These are phyloP conservation scores for Ischnura elegans DNA, from an alignment of 2,888 invertebrate species.

Conservation along the genomic window DNA sequence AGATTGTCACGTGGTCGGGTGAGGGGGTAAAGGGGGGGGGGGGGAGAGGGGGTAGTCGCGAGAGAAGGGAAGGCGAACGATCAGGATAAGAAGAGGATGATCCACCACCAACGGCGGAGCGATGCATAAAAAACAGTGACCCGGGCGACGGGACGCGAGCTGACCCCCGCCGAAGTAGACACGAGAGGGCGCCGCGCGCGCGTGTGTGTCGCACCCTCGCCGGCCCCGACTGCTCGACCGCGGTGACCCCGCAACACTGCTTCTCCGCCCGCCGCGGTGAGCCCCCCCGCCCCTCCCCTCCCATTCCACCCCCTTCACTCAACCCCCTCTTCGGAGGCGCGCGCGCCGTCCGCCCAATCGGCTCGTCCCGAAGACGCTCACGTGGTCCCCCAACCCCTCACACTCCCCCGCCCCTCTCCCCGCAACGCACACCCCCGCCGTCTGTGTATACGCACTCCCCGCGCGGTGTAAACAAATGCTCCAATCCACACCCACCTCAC, in stretches of 20 bases:
- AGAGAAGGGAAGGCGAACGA: background rate
- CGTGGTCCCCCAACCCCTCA: slow-evolving; percentile 2
- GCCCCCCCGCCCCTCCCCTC: background rate
- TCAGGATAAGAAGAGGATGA: background rate
- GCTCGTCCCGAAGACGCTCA: background rate
- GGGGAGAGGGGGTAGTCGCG: background rate
- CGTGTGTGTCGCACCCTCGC: background rate
- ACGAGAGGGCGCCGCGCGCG: background rate
- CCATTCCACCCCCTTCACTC: background rate
- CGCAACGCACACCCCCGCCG: background rate
- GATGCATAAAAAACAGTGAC: background rate
- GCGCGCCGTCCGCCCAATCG: background rate
- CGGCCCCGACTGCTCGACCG: slow-evolving; percentile 36
- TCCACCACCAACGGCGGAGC: background rate
- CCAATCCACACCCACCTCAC: background rate
- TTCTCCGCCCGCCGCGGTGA: background rate
- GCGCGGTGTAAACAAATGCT: slow-evolving; percentile 12
- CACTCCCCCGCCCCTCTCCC: background rate
- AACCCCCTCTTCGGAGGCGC: background rate
- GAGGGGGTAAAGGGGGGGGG: background rate
- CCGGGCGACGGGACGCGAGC: background rate
- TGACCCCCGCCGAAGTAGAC: background rate
- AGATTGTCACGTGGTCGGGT: background rate
- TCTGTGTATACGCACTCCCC: background rate
- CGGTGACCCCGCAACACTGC: slow-evolving; percentile 64